Evolutionary conservation across 2,888 invertebrate genomes (phyloP), one percentile per base, ranked within the genome.

Genomic region (Sphecodes monilicornis): DNA sequence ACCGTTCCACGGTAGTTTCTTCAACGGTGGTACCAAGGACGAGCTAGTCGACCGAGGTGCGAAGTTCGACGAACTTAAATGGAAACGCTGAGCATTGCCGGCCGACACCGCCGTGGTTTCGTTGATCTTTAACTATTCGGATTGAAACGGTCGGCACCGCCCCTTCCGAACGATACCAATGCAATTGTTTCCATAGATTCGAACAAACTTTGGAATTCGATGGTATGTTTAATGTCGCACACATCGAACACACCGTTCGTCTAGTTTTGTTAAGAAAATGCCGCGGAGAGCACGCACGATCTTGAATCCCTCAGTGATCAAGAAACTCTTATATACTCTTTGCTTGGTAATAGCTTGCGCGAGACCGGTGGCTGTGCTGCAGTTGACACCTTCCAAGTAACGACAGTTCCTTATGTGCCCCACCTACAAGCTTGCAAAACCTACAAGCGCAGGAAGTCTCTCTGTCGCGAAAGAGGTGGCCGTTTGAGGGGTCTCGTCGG

Each of bases 321-420:
- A 66, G 66, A 60, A 60, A 29, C 66, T 22, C 22, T 66, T 26
- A 11, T 57, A 36, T 36, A 3, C 36, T 36, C 36, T 18, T 36
- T 6, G 32, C 22, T 22, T 3, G 11, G 36, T 32, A 68, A 74
- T 75, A 54, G 71, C 54, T 76, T n/a, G 32, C 57, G 11, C 29
- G 18, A 74, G 46, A 60, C 43, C 66, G 11, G 76, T 8, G 68
- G 41, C 29, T 46, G 70, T 84, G 85, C 92, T 92, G 92, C 90
- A 87, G 88, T 90, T 92, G 92, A 92, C 92, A 92, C 92, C 89
- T 90, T 78, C 81, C 75, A 68, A 70, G 85, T 82, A 83, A 82
- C 87, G 85, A 90, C 90, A 88, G 90, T 91, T 91, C 88, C 91
- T 92, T 91, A 89, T 84, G 76, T 82, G 66, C 77, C 29, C 43